Conservation (phyloP, 2,113 vertebrate genomes). For the Microcebus ravelobensis region DNA sequence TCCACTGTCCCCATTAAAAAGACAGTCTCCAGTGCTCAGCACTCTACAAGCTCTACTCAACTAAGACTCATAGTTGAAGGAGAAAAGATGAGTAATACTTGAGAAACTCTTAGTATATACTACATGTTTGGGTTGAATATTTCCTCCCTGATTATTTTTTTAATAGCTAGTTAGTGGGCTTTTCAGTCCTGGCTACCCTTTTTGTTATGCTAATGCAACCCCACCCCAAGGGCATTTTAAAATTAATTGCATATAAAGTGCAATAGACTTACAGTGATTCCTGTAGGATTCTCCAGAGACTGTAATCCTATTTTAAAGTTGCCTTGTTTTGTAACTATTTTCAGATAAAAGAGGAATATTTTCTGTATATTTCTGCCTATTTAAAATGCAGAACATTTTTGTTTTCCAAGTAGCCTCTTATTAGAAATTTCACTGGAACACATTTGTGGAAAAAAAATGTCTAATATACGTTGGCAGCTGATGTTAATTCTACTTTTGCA, state of each 20-base stretch:
- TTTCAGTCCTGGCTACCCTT: not conserved
- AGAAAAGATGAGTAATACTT: not conserved
- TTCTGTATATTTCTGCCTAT: conserved; percentile 4
- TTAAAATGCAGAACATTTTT: conserved; percentile 60
- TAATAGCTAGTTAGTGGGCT: not conserved
- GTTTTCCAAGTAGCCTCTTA: conserved; percentile 68
- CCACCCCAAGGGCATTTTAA: not conserved
- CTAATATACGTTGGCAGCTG: conserved; percentile 58
- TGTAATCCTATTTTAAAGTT: conserved; percentile 45
- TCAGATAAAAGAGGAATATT: conserved; percentile 52
- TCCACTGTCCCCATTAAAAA: not conserved
- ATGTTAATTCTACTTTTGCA: conserved; percentile 73
- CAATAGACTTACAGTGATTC: not conserved
- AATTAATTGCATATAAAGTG: not conserved
- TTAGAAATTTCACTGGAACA: conserved; percentile 70
- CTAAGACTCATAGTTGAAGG: not conserved
- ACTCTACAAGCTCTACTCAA: not conserved
- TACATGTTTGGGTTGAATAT: not conserved
- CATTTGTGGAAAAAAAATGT: not conserved
- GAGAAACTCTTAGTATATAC: not conserved
- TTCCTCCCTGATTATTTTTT: not conserved
- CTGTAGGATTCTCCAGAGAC: not conserved
- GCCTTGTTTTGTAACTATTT: conserved; percentile 57
- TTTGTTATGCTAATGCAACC: not conserved
- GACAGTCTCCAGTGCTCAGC: not conserved